Base-by-base conservation (phyloP, 2,888 invertebrate genomes). In the Lepidochitona cinerea region DNA sequence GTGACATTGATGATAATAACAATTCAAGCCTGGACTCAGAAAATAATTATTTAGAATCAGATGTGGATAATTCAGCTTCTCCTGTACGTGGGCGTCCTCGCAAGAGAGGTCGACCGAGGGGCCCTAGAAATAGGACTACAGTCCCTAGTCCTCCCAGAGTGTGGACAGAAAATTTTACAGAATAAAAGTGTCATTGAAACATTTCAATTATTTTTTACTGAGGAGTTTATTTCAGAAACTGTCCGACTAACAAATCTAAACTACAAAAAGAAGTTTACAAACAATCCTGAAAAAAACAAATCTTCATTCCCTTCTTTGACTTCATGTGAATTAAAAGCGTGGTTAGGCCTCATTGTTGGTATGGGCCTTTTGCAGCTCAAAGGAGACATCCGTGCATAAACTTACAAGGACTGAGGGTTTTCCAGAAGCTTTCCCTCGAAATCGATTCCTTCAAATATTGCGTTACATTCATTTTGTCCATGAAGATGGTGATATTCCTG, bases 391-490 rank as follows among this genome's bases (percentile, higher is more conserved):
- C 64, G 32, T 26, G 33, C 68, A 71, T 36, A 18, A 26, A n/a
- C 59, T 64, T n/a, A 71, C 65, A 5, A 12, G 37, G 14, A 37
- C 37, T 4, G 33, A 26, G 18, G 71, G 71, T 1, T 37, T 71
- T 65, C 18, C 49, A 7, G 37, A 59, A 37, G 37, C 65, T 35
- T 49, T 71, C 14, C 52, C 71, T 12, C 54, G 64, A 1, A 35
- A 65, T 23, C 29, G 71, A 5, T 37, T 71, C 37, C 9, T 36
- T 1, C 23, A n/a, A 3, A 71, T 71, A 3, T 36, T 71, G n/a
- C 36, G 71, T 1, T 71, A 65, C 49, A 59, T 71, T 26, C 68
- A 68, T 37, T 68, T 68, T 65, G 41, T 36, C 4, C 37, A 71
- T 26, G 52, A 71, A 5, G 65, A 71, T 6, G 36, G 18, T 29